These are phyloP conservation scores for Terrapene triunguis DNA, from an alignment of 2,113 vertebrate species.

Conservation along the genomic window DNA sequence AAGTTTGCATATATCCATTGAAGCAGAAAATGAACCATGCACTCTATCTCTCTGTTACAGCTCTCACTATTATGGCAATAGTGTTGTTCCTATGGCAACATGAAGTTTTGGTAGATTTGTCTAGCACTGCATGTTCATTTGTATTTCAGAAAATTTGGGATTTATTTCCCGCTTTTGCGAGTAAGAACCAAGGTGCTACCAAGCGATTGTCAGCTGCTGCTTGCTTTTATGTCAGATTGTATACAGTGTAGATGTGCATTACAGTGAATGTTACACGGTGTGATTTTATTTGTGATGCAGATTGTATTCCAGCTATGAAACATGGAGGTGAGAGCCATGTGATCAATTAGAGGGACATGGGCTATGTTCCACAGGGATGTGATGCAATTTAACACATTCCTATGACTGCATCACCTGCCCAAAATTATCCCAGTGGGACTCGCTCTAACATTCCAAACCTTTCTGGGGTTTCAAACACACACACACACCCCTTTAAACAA, in stretches of 20 bases:
- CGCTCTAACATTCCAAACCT: neutral
- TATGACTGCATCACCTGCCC: neutral
- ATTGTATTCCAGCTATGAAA: neutral
- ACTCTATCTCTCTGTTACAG: neutral
- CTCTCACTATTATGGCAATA: neutral
- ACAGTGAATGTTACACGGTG: constrained; percentile 9
- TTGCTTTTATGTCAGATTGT: neutral
- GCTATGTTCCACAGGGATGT: neutral
- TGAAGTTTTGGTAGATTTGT: neutral
- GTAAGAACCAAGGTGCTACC: neutral
- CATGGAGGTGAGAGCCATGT: neutral
- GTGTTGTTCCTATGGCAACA: neutral
- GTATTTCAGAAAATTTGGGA: neutral
- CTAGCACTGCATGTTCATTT: neutral
- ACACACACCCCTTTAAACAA: neutral
- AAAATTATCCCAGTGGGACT: neutral
- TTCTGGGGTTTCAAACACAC: neutral
- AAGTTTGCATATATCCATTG: neutral
- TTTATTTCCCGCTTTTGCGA: neutral
- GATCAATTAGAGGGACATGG: neutral
- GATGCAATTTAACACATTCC: neutral
- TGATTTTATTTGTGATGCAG: constrained; percentile 19
- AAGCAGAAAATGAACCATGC: neutral
- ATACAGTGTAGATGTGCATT: neutral
- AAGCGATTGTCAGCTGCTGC: neutral